Evolutionary conservation across 2,888 invertebrate genomes (phyloP), one percentile per base, ranked within the genome.

Genomic region (Apoda limacodes): DNA sequence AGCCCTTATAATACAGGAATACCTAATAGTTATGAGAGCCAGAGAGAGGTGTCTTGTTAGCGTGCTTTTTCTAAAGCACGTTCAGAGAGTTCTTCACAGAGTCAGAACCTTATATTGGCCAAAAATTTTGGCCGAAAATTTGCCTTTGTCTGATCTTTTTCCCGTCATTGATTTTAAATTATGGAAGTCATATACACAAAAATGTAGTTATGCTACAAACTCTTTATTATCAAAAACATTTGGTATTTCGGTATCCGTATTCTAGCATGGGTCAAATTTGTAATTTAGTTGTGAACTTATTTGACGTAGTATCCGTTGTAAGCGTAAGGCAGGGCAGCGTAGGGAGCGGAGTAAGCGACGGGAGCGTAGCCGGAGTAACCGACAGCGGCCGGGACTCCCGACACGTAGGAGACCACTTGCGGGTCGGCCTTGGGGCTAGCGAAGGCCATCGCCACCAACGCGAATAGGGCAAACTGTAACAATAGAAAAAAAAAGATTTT

Each of bases 371-470:
- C 51, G 42, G 29, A 39, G 30, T 44, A 44, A 32, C 32, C 47
- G 19, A 55, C 41, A 5, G n/a, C n/a, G n/a, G 63, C 52, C 10
- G 53, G 35, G 2, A 58, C 66, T 1, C 69, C 55, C 3, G 60
- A 59, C 9, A 64, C 42, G 52, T 76, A 82, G 3, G 64, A 45
- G 29, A 60, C 5, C 15, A 55, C 15, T 36, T 62, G 71, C 5
- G 75, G 69, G 10, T 76, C 71, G 11, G 82, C 76, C 39, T 74
- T 67, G 39, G 82, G 82, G 38, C 48, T 72, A 51, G 84, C 84
- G 50, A 82, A 76, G 28, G 82, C 84, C 48, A 80, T 67, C 29
- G 83, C 84, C 75, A 83, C 50, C 41, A 85, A 51, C 42, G 83
- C 84, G 55, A 83, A 66, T 52, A 85, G 51, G 33, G 82, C 63